Base-by-base conservation (phyloP, 2,888 invertebrate species). In the Junonia oenone region DNA sequence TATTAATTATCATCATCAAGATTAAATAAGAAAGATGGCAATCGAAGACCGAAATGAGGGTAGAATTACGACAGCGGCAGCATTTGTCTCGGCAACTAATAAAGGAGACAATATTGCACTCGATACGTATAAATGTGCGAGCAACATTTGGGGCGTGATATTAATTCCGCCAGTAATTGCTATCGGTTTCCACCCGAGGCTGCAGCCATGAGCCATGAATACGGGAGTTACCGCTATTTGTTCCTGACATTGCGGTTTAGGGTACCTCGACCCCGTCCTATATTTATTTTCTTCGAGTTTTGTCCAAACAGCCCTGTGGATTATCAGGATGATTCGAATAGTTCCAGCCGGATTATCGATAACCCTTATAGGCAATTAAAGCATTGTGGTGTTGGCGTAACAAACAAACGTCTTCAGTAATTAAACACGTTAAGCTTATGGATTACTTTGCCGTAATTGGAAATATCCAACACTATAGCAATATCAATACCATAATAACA, bases 81-180 rank as follows among this genome's bases (percentile, higher is more conserved):
- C 87, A 87, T 88, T 89, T 84, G 84, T 89, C 82, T 78, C 82
- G 75, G 76, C 76, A 79, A 87, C 87, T 89, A 90, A 90, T 90
- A 90, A 88, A 86, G 86, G 86, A 89, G 89, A 89, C 90, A 89
- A 87, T 90, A 90, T 90, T 90, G 90, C 90, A 90, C 79, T 89
- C 88, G 81, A 90, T 87, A 87, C 81, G 83, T 88, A 89, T 88
- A 89, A 89, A 90, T 86, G 84, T 81, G 85, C 78, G 83, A 81
- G 87, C 72, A 85, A 84, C 87, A 89, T 89, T 90, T 87, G 86
- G 88, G 83, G 85, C 85, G 84, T 78, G 84, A 88, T 90, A 90
- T 90, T 90, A 90, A 90, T 90, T 89, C 89, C 76, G 81, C 76
- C 83, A 81, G 89, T 90, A 90, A 90, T 90, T 90, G 89, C 89